Evolutionary conservation across 1,140 invertebrate species (phyloP), one percentile per base, ranked within the genome.

Genomic region (Samia ricini): DNA sequence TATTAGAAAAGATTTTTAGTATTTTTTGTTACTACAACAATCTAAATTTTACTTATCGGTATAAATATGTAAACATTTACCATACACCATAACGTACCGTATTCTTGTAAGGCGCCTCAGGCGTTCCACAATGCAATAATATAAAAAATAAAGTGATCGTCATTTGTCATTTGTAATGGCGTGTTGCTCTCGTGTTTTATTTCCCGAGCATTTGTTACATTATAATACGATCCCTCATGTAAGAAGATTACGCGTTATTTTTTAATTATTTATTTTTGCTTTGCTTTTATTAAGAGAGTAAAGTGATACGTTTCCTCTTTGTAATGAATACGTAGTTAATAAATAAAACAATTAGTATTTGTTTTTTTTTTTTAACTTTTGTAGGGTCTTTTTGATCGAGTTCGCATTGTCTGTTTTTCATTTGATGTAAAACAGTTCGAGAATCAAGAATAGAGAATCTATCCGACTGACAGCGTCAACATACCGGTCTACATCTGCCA

Each of bases 181-280:
- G 54, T 56, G 22, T 56, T 29, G 26, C 18, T n/a, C 21, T 55
- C 52, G 7, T 23, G 20, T 23, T 55, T 55, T 55, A 55, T 55
- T 55, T 57, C 33, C 56, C 20, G 24, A 26, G 20, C 56, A 36
- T 57, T 57, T 36, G 56, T 57, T 19, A 57, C 56, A 57, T 57
- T n/a, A 52, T 55, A 23, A 24, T 55, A n/a, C 52, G 52, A 55
- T 55, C 26, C 56, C 42, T 33, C 56, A 20, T 33, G 26, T 57
- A 57, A 57, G 26, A 57, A 7, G 26, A 57, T 57, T 57, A 57
- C 29, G 20, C 20, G 26, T 12, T 7, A 21, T 57, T 56, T 20
- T 57, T 57, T 24, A n/a, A n/a, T n/a, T n/a, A n/a, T n/a, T n/a
- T n/a, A n/a, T n/a, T n/a, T n/a, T n/a, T 49, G 6, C 48, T 12